Percentiles rank a stretch among this genome's conserved stretches.
Evolutionary conservation across 2,888 invertebrate species (phyloP).

Genomic region (Baronia brevicornis): DNA sequence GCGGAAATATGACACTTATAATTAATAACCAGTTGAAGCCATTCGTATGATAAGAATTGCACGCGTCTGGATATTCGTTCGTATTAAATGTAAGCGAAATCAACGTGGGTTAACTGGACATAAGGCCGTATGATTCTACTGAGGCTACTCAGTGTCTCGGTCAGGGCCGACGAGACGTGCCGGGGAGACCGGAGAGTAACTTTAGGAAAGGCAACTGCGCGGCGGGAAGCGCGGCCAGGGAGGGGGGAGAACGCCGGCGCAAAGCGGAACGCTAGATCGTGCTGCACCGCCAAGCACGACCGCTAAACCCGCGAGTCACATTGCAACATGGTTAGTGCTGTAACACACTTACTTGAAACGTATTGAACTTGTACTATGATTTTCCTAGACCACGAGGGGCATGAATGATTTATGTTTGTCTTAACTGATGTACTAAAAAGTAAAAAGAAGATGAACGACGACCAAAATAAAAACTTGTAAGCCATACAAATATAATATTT

Average conservation of each 20-base stretch:
- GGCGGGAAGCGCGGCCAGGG: conserved; percentile 18
- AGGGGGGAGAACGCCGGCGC: conserved; percentile 47
- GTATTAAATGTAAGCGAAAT: too few species aligned
- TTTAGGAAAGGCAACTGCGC: conserved; percentile 19
- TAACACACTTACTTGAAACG: conserved; percentile 24
- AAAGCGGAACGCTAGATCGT: conserved; percentile 73
- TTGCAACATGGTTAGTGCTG: conserved; percentile 62
- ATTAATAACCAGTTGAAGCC: too few species aligned
- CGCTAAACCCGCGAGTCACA: conserved; percentile 63
- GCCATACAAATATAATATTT: too few species aligned
- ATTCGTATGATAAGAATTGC: too few species aligned
- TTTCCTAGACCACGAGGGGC: too few species aligned
- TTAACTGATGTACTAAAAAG: too few species aligned
- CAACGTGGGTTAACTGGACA: too few species aligned
- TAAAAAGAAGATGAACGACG: too few species aligned
- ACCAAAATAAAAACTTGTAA: too few species aligned
- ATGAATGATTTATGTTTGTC: not conserved
- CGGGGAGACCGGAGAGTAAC: conserved; percentile 10
- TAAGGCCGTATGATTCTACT: conserved; percentile 53
- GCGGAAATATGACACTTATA: too few species aligned
- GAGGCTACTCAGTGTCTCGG: conserved; percentile 63
- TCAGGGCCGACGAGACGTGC: conserved; percentile 54
- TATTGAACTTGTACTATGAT: conserved; percentile 13
- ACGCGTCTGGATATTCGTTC: too few species aligned
- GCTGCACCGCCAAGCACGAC: conserved; percentile 73